Percentiles rank a stretch among this genome's conserved stretches.
phyloP scores from a whole-genome alignment of 2,113 vertebrate genomes.

The Megaceryle maxima region DNA sequence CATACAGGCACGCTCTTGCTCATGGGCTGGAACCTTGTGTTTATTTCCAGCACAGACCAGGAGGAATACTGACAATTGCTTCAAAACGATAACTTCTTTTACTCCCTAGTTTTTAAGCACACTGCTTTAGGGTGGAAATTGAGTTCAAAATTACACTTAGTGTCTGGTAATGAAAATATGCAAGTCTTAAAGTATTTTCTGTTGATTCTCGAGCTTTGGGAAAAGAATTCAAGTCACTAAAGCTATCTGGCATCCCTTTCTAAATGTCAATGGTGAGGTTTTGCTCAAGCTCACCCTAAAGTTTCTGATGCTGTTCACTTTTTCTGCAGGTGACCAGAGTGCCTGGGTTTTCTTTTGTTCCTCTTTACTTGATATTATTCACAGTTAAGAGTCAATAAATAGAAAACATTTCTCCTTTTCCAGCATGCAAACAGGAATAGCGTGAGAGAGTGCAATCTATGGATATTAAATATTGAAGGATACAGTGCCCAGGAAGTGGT shows the following conservation, averaged over 20 bases:
- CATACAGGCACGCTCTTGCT: background rate
- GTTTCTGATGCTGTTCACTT: background rate
- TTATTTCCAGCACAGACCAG: background rate
- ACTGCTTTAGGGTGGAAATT: background rate
- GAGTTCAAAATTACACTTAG: background rate
- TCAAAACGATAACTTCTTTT: background rate
- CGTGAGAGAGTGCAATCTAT: fast-evolving
- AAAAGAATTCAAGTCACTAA: background rate
- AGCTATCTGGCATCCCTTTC: background rate
- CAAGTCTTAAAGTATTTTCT: background rate
- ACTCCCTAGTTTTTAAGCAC: background rate
- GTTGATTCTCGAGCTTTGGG: background rate
- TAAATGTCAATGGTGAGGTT: background rate
- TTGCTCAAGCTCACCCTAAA: background rate
- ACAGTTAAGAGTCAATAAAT: background rate
- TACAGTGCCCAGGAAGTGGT: background rate
- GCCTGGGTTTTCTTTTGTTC: background rate
- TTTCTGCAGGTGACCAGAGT: background rate
- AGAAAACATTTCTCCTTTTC: background rate
- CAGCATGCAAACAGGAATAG: background rate
- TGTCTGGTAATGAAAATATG: background rate
- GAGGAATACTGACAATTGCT: background rate
- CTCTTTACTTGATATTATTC: fast-evolving
- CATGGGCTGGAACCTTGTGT: background rate
- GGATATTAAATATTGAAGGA: background rate